These are phyloP conservation scores for Mormyrus lacerda DNA, from an alignment of 2,113 vertebrate species.

Conservation along the genomic window DNA sequence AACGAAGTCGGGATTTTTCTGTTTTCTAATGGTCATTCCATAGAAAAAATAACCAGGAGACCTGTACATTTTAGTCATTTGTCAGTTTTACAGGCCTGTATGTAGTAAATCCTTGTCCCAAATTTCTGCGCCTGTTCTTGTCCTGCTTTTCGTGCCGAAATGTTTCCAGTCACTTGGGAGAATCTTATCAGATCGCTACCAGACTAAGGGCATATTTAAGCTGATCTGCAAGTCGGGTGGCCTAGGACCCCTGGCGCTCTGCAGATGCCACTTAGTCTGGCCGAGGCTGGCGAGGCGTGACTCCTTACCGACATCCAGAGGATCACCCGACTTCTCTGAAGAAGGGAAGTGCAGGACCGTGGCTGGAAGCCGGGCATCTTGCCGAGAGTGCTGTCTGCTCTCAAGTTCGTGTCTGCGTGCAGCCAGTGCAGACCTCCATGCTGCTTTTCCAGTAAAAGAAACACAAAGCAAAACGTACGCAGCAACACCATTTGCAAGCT, in stretches of 20 bases:
- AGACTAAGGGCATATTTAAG: background rate
- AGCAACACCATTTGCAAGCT: background rate
- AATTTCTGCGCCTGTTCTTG: background rate
- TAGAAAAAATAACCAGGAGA: background rate
- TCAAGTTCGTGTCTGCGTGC: background rate
- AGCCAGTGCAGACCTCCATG: background rate
- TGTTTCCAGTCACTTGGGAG: background rate
- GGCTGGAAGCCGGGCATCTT: background rate
- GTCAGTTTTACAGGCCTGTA: background rate
- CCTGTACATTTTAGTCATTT: background rate
- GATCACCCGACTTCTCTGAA: background rate
- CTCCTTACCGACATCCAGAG: background rate
- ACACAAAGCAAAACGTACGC: background rate
- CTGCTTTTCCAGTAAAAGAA: background rate
- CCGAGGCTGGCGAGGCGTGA: background rate
- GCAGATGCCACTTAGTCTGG: background rate
- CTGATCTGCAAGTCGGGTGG: background rate
- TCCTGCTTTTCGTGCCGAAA: conserved; percentile 38
- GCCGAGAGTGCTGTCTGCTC: background rate
- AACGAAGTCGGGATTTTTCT: background rate
- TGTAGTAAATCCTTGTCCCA: background rate
- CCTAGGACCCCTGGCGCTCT: background rate
- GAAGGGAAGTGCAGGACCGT: background rate
- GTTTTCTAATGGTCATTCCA: background rate
- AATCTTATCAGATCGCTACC: background rate